Evolutionary conservation across 2,888 invertebrate species (phyloP).

Genomic region (Conistra vaccinii): DNA sequence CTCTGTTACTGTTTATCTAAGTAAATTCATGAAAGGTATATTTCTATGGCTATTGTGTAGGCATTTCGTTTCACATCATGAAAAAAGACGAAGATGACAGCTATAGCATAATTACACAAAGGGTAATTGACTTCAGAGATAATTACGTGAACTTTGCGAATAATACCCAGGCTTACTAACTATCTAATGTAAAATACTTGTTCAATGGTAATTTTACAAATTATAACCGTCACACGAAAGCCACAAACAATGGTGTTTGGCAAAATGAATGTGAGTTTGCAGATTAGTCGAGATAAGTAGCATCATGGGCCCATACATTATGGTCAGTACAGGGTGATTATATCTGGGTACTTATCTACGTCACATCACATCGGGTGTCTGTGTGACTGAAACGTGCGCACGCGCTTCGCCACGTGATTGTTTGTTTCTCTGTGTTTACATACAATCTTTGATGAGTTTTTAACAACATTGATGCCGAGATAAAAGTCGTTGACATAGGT

Average conservation of each 20-base stretch:
- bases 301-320: background rate
- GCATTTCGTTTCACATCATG: constrained; percentile 13
- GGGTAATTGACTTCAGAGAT: constrained; percentile 21
- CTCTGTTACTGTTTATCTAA: background rate
- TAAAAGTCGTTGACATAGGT: constrained; percentile 2
- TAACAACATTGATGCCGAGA: constrained; percentile 4
- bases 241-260: constrained; percentile 22
- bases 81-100: constrained; percentile 11
- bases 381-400: constrained; percentile 21
- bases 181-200: constrained; percentile 40
- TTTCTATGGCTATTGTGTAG: background rate
- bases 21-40: background rate
- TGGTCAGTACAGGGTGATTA: constrained; percentile 12
- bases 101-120: constrained; percentile 2
- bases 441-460: constrained; percentile 24
- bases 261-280: constrained; percentile 30
- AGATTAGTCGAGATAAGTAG: constrained; percentile 11
- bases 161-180: constrained; percentile 16
- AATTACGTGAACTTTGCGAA: constrained; percentile 27
- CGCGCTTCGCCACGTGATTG: constrained; percentile 35
- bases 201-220: constrained; percentile 9
- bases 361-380: constrained; percentile 2
- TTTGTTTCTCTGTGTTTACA: background rate
- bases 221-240: constrained; percentile 12
- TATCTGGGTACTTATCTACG: constrained; percentile 28